Evolutionary conservation across 1,140 invertebrate species (phyloP).

Genomic region (Drosophila ironensis): DNA sequence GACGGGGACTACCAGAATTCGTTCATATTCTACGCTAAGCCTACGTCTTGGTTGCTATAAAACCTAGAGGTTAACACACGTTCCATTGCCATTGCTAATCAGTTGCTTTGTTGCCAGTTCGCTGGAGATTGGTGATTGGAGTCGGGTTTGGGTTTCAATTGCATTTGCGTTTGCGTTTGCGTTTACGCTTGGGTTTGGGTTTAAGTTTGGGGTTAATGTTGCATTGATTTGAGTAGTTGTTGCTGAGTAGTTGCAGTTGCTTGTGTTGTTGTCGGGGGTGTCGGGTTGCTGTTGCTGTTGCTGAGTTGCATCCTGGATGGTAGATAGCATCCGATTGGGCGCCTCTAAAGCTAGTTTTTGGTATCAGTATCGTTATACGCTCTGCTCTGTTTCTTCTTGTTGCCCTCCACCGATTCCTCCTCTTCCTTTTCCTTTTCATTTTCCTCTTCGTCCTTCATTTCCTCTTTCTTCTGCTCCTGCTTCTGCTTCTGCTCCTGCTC

Average conservation of each 20-base stretch:
- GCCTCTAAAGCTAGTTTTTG: slow-evolving; percentile 56
- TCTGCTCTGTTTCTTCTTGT: slow-evolving; percentile 50
- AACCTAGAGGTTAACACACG: slow-evolving; percentile 47
- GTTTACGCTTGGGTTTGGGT: slow-evolving; percentile 16
- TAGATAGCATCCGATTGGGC: slow-evolving; percentile 35
- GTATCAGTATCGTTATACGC: slow-evolving; percentile 63
- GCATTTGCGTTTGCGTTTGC: not conserved
- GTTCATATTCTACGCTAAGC: slow-evolving; percentile 51
- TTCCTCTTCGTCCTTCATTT: not conserved
- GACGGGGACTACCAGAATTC: slow-evolving; percentile 1
- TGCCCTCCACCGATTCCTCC: slow-evolving; percentile 16
- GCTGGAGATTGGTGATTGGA: slow-evolving; percentile 16
- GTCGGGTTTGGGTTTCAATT: not conserved
- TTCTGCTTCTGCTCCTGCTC: not conserved
- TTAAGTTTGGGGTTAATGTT: too few species aligned
- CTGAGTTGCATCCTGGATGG: not conserved
- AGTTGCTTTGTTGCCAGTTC: slow-evolving; percentile 1
- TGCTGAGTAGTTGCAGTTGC: not conserved
- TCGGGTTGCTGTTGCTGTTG: slow-evolving; percentile 18
- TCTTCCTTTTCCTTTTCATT: not conserved
- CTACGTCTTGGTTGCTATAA: slow-evolving; percentile 56
- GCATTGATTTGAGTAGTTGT: not conserved
- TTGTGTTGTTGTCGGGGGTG: too few species aligned
- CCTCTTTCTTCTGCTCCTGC: not conserved
- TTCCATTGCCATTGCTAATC: slow-evolving; percentile 24